A percentile compares a stretch with the other conserved stretches of the same genome.
Evolutionary conservation across 2,113 vertebrate species (phyloP).

Genomic region (Chinchilla lanigera): DNA sequence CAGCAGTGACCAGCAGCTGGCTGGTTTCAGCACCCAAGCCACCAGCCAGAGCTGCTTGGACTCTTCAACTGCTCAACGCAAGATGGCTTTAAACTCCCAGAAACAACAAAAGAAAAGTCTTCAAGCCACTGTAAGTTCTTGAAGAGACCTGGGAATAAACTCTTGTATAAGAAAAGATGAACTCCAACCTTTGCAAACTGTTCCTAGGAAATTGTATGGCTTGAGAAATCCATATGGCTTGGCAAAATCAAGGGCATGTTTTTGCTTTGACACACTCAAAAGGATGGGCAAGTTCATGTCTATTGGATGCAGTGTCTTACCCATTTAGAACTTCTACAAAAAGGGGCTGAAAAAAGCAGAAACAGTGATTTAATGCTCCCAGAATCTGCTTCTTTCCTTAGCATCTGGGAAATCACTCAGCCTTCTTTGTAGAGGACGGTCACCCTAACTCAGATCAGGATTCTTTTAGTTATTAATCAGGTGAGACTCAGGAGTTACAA

Average conservation of each 20-base stretch:
- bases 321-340: background rate
- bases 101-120: constrained; percentile 87
- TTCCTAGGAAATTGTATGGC: constrained; percentile 22
- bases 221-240: background rate
- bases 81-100: constrained; percentile 88
- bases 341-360: background rate
- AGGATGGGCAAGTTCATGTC: background rate
- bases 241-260: background rate
- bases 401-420: background rate
- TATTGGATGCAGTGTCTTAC: background rate
- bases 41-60: constrained; percentile 89
- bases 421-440: background rate
- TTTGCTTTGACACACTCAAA: background rate
- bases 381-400: constrained; percentile 1
- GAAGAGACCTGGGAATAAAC: background rate
- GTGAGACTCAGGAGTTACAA: background rate
- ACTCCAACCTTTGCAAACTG: background rate
- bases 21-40: constrained; percentile 89
- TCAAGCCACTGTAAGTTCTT: constrained; percentile 84
- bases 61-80: constrained; percentile 92
- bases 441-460: background rate
- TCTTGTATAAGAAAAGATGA: background rate
- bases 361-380: background rate
- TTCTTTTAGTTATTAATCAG: constrained; percentile 18
- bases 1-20: constrained; percentile 68